Base-by-base conservation (phyloP, 2,113 vertebrate species). In the Protobothrops flavoviridis region DNA sequence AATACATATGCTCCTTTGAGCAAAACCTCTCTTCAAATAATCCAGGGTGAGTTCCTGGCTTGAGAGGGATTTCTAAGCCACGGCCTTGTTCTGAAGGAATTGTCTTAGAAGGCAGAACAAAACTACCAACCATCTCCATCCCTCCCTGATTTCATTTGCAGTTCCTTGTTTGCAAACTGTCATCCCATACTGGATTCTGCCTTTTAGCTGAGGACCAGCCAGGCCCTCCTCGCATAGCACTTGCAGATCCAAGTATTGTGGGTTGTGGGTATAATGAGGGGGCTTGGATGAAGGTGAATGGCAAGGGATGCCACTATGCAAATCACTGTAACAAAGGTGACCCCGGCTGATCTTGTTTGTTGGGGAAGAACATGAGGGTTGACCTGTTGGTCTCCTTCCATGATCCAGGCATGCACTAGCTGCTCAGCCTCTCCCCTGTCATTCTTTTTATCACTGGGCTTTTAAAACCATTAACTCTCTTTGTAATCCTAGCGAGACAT, bases 151-250 rank as follows among this genome's bases (percentile, higher is more conserved):
- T 96, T 97, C 96, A 95, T 93, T 74, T 96, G 64, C 95, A 96
- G 94, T 21, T 43, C 33, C 29, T 81, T 98, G 98, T 99, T 99
- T 99, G 98, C 97, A 98, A 98, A 98, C 98, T 98, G 95, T 98
- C 97, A 97, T 93, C 95, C 96, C 96, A 97, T 97, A 97, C 98
- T 96, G 24, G 93, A 96, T 98, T 98, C 94, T 95, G 94, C 94
- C 94, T 97, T 98, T 94, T 94, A 33, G 94, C 91, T 95, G 91
- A 95, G 96, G 96, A 87, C 94, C 96, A 21, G 90, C 94, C 59
- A 59, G 87, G 91, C 90, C 74, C 87, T 94, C 43, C 88, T 0
- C 24, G n/a, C 95, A 95, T 94, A 95, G 96, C 2, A 0, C 93
- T 94, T 93, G 33, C 74, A 48, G 17, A 45, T 88, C 95, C 95